Conservation (phyloP, 2,888 invertebrate species). For the Psylliodes chrysocephalus region DNA sequence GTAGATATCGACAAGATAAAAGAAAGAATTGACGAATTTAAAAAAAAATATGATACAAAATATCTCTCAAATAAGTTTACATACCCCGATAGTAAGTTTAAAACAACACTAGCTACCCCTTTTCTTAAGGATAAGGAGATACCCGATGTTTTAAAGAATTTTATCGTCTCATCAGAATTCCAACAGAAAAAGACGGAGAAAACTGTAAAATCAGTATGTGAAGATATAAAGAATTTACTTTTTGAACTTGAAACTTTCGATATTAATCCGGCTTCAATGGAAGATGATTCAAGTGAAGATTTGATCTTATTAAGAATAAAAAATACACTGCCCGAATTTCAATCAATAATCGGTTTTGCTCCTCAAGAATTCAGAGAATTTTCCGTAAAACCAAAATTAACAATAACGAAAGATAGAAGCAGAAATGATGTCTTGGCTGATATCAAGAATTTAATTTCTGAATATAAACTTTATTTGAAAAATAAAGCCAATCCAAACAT, state of each 20-base stretch:
- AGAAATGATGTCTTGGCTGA: not conserved
- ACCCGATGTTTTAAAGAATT: not conserved
- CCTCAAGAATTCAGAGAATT: not conserved
- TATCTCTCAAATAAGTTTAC: not conserved
- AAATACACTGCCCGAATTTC: not conserved
- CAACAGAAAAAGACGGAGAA: not conserved
- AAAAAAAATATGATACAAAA: not conserved
- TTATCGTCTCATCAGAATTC: not conserved
- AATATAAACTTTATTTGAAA: not conserved
- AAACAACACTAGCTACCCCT: not conserved
- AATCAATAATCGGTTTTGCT: not conserved
- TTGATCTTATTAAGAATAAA: not conserved
- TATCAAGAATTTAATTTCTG: not conserved
- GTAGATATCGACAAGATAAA: not conserved
- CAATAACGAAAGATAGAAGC: not conserved
- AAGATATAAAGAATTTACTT: not conserved
- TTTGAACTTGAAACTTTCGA: not conserved
- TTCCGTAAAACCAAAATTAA: not conserved
- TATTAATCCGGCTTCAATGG: not conserved
- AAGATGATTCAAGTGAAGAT: not conserved
- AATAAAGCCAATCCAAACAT: not conserved
- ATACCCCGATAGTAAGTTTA: not conserved
- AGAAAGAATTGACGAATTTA: not conserved
- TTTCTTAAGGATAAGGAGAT: not conserved
- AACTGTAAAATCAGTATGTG: not conserved